Conservation (phyloP, 53 echinoderm and acorn worm genomes). For the Arbacia lixula region DNA sequence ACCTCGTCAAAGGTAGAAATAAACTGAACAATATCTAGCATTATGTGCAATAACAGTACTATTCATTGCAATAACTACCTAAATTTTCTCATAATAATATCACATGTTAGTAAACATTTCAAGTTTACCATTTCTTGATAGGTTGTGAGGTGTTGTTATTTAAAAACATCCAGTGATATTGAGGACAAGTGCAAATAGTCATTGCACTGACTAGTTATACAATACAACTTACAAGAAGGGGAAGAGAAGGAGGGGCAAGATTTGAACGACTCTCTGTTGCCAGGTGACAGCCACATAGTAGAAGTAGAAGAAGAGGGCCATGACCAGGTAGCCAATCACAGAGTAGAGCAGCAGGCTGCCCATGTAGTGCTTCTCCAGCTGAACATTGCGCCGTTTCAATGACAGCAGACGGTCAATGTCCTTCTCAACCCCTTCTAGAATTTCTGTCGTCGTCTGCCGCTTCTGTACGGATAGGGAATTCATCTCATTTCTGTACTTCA, state of each 20-base stretch:
- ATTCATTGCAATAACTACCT: too few relatives aligned
- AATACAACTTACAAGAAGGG: conserved; percentile 87
- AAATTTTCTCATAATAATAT: too few relatives aligned
- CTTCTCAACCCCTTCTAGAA: conserved; percentile 84
- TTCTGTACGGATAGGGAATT: conserved; percentile 61
- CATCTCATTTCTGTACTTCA: too few relatives aligned
- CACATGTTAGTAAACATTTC: too few relatives aligned
- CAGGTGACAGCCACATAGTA: conserved; percentile 75
- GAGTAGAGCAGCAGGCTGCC: conserved; percentile 89
- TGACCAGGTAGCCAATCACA: conserved; percentile 75
- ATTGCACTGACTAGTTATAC: too few relatives aligned
- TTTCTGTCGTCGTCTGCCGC: conserved; percentile 79
- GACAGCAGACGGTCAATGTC: conserved; percentile 72
- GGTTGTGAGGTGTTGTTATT: neutral
- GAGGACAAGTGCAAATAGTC: too few relatives aligned
- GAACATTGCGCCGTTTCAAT: conserved; percentile 79
- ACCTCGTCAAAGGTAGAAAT: too few relatives aligned
- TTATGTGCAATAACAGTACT: too few relatives aligned
- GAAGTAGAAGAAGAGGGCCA: conserved; percentile 92
- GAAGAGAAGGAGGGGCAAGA: conserved; percentile 84
- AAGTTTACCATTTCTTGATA: too few relatives aligned
- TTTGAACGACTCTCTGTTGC: conserved; percentile 76
- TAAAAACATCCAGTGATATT: too few relatives aligned
- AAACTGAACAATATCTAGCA: too few relatives aligned
- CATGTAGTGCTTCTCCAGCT: conserved; percentile 90